A percentile compares a stretch with the other conserved stretches of the same genome.
phyloP scores from a whole-genome alignment of 2,113 vertebrate genomes.

The Neopipo cinnamomea region DNA sequence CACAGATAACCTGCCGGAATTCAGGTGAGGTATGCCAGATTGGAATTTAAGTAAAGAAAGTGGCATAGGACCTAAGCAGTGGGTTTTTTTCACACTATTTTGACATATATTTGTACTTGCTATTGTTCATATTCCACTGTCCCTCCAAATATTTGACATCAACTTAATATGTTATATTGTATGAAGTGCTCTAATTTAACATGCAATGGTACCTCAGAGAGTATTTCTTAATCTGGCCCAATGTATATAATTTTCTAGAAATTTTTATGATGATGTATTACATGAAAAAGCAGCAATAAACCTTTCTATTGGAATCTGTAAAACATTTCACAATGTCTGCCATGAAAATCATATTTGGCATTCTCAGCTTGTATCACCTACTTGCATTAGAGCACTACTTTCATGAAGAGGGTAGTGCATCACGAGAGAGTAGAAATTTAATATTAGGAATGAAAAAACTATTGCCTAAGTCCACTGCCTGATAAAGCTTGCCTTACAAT shows the following conservation, averaged over 20 bases:
- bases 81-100: neutral
- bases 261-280: neutral
- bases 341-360: neutral
- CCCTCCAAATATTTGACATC: neutral
- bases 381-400: neutral
- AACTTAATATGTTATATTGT: neutral
- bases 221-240: neutral
- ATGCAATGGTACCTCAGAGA: neutral
- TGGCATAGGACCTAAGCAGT: neutral
- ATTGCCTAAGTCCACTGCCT: neutral
- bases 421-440: neutral
- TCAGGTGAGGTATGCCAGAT: neutral
- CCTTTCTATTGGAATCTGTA: neutral
- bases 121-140: neutral
- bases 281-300: slow-evolving; percentile 9
- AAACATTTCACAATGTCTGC: neutral
- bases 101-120: neutral
- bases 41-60: neutral
- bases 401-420: neutral
- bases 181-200: neutral
- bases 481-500: neutral
- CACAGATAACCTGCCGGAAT: neutral
- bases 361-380: neutral
- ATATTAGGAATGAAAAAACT: neutral
- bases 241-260: neutral